A percentile compares a stretch with the other conserved stretches of the same genome.
Conservation (phyloP, 2,113 vertebrate genomes). For the Microcebus jonahi region DNA sequence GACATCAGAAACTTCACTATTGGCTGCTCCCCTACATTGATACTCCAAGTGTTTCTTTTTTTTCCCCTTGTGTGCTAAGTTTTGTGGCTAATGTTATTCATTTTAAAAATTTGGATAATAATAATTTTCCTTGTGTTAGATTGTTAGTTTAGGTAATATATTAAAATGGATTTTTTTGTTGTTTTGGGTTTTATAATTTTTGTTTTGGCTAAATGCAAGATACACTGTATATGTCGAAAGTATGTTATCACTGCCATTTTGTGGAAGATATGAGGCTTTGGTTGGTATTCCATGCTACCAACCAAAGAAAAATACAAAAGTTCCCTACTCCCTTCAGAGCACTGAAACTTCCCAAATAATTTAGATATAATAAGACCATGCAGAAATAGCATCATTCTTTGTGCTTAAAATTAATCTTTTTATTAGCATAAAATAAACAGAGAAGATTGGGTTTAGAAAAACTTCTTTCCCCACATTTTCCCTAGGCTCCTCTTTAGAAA, state of each 20-base stretch:
- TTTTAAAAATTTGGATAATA: neutral
- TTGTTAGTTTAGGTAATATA: neutral
- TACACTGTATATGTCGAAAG: neutral
- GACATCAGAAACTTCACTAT: neutral
- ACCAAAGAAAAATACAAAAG: neutral
- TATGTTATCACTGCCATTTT: neutral
- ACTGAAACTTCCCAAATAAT: neutral
- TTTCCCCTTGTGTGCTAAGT: neutral
- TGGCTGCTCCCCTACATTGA: too few species aligned
- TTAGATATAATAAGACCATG: neutral
- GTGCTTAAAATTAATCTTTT: constrained; percentile 41
- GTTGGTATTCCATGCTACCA: neutral
- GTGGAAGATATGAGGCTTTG: neutral
- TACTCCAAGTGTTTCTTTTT: neutral
- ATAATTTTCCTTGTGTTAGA: neutral
- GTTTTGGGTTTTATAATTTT: neutral
- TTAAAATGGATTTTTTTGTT: neutral
- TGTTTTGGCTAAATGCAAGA: neutral
- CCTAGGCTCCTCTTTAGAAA: constrained; percentile 7
- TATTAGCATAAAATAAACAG: neutral
- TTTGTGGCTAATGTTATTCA: neutral
- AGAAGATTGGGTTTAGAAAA: neutral
- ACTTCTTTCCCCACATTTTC: neutral
- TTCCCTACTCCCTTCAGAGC: neutral
- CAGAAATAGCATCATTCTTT: neutral